Conservation (phyloP, 2,797 vertebrate species). For the Morus bassanus region DNA sequence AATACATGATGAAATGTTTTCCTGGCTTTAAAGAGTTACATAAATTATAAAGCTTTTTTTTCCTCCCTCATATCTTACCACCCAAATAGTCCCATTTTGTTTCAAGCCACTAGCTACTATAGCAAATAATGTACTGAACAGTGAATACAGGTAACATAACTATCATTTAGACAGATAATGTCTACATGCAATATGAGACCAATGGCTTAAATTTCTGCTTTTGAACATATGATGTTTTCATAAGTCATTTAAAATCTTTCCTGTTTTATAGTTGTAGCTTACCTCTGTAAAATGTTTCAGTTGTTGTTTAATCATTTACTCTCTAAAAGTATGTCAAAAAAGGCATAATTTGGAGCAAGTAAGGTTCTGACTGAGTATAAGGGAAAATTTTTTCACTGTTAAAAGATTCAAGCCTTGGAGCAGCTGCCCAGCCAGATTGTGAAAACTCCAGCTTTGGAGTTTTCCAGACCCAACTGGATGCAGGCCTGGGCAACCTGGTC, state of each 20-base stretch:
- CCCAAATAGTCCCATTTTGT: neutral
- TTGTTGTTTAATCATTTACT: neutral
- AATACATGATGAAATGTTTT: neutral
- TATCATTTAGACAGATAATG: neutral
- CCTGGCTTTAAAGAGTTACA: neutral
- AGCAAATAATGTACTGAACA: neutral
- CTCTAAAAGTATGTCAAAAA: neutral
- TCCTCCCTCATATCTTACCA: neutral
- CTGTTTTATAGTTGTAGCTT: neutral
- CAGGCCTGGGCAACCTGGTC: neutral
- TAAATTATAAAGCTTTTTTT: fast-evolving
- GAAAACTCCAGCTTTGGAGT: neutral
- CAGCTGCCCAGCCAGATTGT: neutral
- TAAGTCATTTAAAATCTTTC: neutral
- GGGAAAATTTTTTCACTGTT: neutral
- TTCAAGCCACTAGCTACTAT: neutral
- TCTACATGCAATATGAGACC: neutral
- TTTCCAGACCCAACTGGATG: neutral
- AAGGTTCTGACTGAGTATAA: neutral
- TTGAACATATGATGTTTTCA: neutral
- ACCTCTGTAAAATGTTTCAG: neutral
- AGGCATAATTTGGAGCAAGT: neutral
- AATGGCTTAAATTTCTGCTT: neutral
- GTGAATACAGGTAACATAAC: neutral
- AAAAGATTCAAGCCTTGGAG: neutral